Conservation (phyloP, 2,888 invertebrate genomes). For the Morpho achilles region DNA sequence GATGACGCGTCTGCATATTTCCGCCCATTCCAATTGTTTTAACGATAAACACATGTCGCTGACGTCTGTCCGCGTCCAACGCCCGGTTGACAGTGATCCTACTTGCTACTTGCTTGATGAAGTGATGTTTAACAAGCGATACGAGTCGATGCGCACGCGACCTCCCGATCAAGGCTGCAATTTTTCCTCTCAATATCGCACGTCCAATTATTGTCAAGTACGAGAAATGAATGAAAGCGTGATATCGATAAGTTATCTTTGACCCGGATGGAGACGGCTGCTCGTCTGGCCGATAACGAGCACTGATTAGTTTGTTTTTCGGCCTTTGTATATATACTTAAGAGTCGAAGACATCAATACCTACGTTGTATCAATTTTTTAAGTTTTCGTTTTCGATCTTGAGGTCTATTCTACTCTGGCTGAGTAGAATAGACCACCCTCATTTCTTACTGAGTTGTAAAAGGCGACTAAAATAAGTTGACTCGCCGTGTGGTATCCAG, state of each 20-base stretch:
- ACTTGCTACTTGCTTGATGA: conserved; percentile 18
- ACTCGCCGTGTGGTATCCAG: too few relatives aligned
- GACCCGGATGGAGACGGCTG: conserved; percentile 38
- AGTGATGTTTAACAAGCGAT: conserved; percentile 13
- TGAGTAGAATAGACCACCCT: too few relatives aligned
- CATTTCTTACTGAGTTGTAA: too few relatives aligned
- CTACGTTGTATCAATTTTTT: background rate
- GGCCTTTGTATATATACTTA: conserved; percentile 11
- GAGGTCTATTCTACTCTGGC: too few relatives aligned
- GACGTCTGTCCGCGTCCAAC: conserved; percentile 29
- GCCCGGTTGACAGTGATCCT: conserved; percentile 37
- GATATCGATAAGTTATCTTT: conserved; percentile 44
- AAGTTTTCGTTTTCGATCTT: too few relatives aligned
- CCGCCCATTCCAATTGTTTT: conserved; percentile 65
- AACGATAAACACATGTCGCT: conserved; percentile 58
- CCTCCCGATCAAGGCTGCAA: conserved; percentile 47
- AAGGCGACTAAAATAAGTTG: too few relatives aligned
- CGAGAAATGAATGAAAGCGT: conserved; percentile 40
- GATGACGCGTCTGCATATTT: conserved; percentile 55
- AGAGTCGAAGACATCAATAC: background rate
- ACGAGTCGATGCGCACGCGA: conserved; percentile 42
- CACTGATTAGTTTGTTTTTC: conserved; percentile 21
- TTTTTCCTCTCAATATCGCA: conserved; percentile 37
- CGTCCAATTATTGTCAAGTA: conserved; percentile 35
- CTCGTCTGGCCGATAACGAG: conserved; percentile 33